A percentile compares a stretch with the other conserved stretches of the same genome.
phyloP scores from a whole-genome alignment of 2,888 invertebrate genomes.

The Napeogenes inachia region DNA sequence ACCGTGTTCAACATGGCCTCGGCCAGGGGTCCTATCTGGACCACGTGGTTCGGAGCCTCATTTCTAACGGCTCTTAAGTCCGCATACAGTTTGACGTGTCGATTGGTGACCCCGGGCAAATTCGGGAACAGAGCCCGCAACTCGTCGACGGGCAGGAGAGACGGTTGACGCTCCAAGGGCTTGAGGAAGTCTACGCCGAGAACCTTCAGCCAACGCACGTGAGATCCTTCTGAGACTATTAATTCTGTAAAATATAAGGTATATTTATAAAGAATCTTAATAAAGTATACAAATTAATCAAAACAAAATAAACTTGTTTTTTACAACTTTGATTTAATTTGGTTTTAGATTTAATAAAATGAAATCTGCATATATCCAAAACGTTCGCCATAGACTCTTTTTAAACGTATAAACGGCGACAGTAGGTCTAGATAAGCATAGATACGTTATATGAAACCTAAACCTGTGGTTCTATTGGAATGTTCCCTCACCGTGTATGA shows the following conservation, averaged over 20 bases:
- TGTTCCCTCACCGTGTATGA: conserved; percentile 61
- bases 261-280: neutral
- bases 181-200: conserved; percentile 89
- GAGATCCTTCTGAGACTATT: conserved; percentile 91
- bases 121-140: conserved; percentile 89
- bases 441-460: too few relatives aligned
- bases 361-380: too few relatives aligned
- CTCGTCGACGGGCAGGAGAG: conserved; percentile 85
- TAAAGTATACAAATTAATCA: too few relatives aligned
- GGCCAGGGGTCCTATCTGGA: conserved; percentile 57
- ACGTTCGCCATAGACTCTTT: too few relatives aligned
- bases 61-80: conserved; percentile 49
- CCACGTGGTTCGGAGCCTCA: conserved; percentile 43
- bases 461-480: too few relatives aligned
- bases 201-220: conserved; percentile 92
- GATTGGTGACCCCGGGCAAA: conserved; percentile 84
- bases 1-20: conserved; percentile 65
- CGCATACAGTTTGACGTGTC: conserved; percentile 55
- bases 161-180: conserved; percentile 80
- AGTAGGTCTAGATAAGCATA: too few relatives aligned
- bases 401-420: too few relatives aligned
- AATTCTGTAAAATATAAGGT: conserved; percentile 67
- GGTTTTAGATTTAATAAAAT: too few relatives aligned
- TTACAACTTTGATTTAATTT: too few relatives aligned
- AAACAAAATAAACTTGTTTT: too few relatives aligned